Evolutionary conservation across 2,797 vertebrate genomes (phyloP).

Genomic region (Liparis tanakae): DNA sequence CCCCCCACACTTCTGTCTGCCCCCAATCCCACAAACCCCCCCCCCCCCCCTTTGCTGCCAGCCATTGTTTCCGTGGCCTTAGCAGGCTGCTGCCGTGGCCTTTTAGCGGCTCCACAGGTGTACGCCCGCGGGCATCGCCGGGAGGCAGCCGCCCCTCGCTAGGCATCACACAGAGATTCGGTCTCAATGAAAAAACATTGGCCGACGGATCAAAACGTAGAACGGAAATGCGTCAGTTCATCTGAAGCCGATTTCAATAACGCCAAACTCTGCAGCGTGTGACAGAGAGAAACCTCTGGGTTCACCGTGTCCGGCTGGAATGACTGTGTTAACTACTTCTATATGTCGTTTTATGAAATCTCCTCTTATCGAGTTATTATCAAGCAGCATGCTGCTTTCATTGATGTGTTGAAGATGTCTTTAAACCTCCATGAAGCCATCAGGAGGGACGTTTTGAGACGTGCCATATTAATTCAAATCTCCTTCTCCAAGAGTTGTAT

Average conservation of each 20-base stretch:
- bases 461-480: background rate
- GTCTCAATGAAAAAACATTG: constrained; percentile 28
- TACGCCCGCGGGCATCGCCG: constrained; percentile 36
- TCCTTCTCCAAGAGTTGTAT: background rate
- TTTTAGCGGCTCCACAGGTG: constrained; percentile 55
- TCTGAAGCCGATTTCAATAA: constrained; percentile 29
- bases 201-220: constrained; percentile 1
- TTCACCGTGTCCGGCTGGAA: background rate
- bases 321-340: background rate
- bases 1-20: constrained; percentile 46
- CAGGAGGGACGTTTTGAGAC: background rate
- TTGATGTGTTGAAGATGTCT: background rate
- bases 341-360: background rate
- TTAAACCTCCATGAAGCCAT: background rate
- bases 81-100: constrained; percentile 22
- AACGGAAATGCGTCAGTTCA: constrained; percentile 14
- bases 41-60: constrained; percentile 32
- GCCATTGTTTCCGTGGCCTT: constrained; percentile 42
- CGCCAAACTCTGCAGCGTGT: constrained; percentile 13
- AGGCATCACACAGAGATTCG: constrained; percentile 20
- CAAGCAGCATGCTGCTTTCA: background rate
- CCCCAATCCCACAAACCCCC: constrained; percentile 49
- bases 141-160: constrained; percentile 21
- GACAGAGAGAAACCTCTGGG: background rate
- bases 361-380: background rate